Evolutionary conservation across 92 coral and sea anemone species (phyloP).

Genomic region (Montipora capitata): DNA sequence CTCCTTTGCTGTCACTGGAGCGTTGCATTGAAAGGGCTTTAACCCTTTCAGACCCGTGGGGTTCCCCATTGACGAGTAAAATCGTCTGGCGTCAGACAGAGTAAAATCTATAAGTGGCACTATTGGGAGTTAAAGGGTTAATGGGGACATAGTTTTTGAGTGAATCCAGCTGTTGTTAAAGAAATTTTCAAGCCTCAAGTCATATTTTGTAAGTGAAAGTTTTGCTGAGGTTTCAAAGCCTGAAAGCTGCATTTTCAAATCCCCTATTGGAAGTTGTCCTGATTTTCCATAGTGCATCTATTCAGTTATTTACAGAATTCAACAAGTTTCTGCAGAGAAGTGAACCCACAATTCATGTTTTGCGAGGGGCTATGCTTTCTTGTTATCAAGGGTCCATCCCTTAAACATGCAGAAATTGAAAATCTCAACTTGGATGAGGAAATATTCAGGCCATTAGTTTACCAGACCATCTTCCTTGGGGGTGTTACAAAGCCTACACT

Average conservation of each 20-base stretch:
- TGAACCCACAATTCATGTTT: conserved; percentile 52
- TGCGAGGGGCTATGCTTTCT: conserved; percentile 37
- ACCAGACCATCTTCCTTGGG: conserved; percentile 38
- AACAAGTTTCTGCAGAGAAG: conserved; percentile 63
- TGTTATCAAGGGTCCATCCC: neutral
- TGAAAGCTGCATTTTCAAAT: conserved; percentile 49
- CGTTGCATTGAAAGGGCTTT: conserved; percentile 55
- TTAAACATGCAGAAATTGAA: conserved; percentile 25
- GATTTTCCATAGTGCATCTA: conserved; percentile 50
- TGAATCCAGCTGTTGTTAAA: too few species aligned
- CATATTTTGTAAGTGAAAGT: conserved; percentile 21
- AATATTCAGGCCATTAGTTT: conserved; percentile 23
- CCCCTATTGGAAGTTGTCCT: conserved; percentile 67
- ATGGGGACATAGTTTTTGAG: too few species aligned
- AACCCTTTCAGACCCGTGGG: too few species aligned
- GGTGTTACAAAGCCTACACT: conserved; percentile 51
- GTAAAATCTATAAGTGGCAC: too few species aligned
- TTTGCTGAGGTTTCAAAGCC: conserved; percentile 52
- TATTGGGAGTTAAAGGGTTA: too few species aligned
- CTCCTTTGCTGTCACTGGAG: conserved; percentile 59
- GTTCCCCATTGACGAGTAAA: too few species aligned
- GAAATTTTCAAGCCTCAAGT: conserved; percentile 63
- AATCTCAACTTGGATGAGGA: conserved; percentile 32
- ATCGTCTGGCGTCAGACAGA: too few species aligned
- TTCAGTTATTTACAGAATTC: conserved; percentile 64